These are phyloP conservation scores for Plemyria rubiginata DNA, from an alignment of 2,888 invertebrate species.

Conservation along the genomic window DNA sequence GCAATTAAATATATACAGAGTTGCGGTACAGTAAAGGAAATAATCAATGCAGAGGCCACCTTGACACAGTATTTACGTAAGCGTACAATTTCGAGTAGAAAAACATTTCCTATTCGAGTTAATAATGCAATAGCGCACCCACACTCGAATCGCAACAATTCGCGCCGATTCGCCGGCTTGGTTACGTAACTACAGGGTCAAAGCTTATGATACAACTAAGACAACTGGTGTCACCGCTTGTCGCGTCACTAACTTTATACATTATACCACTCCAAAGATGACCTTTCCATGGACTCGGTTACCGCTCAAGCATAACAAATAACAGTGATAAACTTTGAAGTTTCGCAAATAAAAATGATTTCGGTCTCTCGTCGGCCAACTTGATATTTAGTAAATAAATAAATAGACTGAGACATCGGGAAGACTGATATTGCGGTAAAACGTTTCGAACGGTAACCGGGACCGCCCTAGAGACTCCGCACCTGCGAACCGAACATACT, in stretches of 20 bases:
- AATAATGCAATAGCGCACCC: slow-evolving; percentile 28
- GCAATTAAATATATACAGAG: slow-evolving; percentile 58
- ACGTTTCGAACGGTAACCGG: slow-evolving; percentile 14
- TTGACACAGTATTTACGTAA: slow-evolving; percentile 49
- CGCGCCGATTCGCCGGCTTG: slow-evolving; percentile 23
- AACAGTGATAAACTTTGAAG: neutral
- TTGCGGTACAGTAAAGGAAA: slow-evolving; percentile 44
- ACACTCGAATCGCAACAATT: slow-evolving; percentile 42
- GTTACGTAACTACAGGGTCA: slow-evolving; percentile 40
- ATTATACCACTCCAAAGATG: slow-evolving; percentile 23
- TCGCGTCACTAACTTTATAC: slow-evolving; percentile 36
- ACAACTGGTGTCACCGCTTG: slow-evolving; percentile 23
- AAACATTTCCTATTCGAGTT: slow-evolving; percentile 26
- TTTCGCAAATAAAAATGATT: neutral
- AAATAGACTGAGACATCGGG: slow-evolving; percentile 27
- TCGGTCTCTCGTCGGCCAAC: slow-evolving; percentile 23
- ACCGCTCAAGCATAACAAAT: slow-evolving; percentile 17
- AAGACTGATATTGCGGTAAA: slow-evolving; percentile 6
- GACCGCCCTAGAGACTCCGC: neutral
- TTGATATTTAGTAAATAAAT: slow-evolving; percentile 28
- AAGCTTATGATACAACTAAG: slow-evolving; percentile 27
- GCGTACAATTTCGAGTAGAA: slow-evolving; percentile 38
- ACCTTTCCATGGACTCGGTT: slow-evolving; percentile 25
- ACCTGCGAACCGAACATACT: neutral
- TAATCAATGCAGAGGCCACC: slow-evolving; percentile 52